A percentile compares a stretch with the other conserved stretches of the same genome.
These are phyloP conservation scores for Drosophila subsilvestris DNA, from an alignment of 2,888 invertebrate genomes.

Conservation along the genomic window DNA sequence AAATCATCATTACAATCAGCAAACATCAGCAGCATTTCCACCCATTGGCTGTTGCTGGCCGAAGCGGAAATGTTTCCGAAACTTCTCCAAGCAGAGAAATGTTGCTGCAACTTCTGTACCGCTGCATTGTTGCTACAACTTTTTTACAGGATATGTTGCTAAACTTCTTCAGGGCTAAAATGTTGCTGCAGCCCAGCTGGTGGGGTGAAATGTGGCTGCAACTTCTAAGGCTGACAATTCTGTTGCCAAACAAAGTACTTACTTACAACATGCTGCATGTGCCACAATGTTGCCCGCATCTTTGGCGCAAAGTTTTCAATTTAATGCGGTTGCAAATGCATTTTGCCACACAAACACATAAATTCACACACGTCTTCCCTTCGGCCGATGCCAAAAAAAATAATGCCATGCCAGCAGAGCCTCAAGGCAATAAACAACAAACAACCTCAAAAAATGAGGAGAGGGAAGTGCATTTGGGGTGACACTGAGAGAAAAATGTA, in stretches of 20 bases:
- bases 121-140: too few species aligned
- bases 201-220: slow-evolving; percentile 11
- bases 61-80: neutral
- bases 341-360: slow-evolving; percentile 53
- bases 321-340: slow-evolving; percentile 68
- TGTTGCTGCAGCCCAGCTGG: neutral
- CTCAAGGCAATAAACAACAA: slow-evolving; percentile 9
- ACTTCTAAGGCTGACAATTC: slow-evolving; percentile 3
- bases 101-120: neutral
- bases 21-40: slow-evolving; percentile 16
- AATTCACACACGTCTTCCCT: slow-evolving; percentile 52
- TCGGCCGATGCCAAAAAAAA: slow-evolving; percentile 34
- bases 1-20: slow-evolving; percentile 28
- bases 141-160: neutral
- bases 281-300: slow-evolving; percentile 57
- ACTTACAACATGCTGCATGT: slow-evolving; percentile 14
- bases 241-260: slow-evolving; percentile 13
- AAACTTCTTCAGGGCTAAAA: neutral
- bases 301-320: slow-evolving; percentile 46
- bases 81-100: neutral
- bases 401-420: slow-evolving; percentile 1
- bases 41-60: slow-evolving; percentile 57
- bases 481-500: neutral
- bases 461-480: slow-evolving; percentile 3
- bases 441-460: neutral